Evolutionary conservation across 1,140 invertebrate species (phyloP).

Genomic region (Drosophila ambigua): DNA sequence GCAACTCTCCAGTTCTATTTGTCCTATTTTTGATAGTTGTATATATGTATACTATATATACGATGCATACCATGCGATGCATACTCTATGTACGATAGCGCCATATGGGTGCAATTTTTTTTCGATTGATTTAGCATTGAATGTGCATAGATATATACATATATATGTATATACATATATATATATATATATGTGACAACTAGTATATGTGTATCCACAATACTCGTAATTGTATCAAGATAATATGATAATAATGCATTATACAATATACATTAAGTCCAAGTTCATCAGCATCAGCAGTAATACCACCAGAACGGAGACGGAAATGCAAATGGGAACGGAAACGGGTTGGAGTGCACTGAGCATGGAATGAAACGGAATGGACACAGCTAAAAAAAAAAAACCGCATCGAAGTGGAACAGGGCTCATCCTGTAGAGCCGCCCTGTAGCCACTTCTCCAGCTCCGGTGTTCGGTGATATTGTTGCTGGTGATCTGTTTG

Average conservation of each 20-base stretch:
- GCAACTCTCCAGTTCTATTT: conserved; percentile 55
- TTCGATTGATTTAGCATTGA: conserved; percentile 59
- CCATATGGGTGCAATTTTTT: conserved; percentile 42
- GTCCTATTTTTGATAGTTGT: conserved; percentile 78
- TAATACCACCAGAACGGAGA: neutral
- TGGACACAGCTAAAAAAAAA: too few relatives aligned
- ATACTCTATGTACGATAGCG: conserved; percentile 31
- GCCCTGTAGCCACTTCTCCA: too few relatives aligned
- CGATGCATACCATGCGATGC: conserved; percentile 16
- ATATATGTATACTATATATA: conserved; percentile 46
- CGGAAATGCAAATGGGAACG: too few relatives aligned
- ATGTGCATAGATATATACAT: conserved; percentile 44
- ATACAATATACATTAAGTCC: conserved; percentile 2
- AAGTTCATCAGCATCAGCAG: neutral
- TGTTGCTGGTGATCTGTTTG: conserved; percentile 35
- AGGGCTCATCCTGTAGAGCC: too few relatives aligned
- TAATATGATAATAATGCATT: conserved; percentile 39
- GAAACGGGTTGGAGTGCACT: too few relatives aligned
- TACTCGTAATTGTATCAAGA: conserved; percentile 4
- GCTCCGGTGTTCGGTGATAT: neutral
- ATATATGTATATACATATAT: conserved; percentile 11
- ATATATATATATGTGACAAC: conserved; percentile 21
- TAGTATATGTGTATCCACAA: conserved; percentile 18
- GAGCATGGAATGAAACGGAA: too few relatives aligned
- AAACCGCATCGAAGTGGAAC: too few relatives aligned